Conservation (phyloP, 2,888 invertebrate genomes). For the Pedicia rivosa region DNA sequence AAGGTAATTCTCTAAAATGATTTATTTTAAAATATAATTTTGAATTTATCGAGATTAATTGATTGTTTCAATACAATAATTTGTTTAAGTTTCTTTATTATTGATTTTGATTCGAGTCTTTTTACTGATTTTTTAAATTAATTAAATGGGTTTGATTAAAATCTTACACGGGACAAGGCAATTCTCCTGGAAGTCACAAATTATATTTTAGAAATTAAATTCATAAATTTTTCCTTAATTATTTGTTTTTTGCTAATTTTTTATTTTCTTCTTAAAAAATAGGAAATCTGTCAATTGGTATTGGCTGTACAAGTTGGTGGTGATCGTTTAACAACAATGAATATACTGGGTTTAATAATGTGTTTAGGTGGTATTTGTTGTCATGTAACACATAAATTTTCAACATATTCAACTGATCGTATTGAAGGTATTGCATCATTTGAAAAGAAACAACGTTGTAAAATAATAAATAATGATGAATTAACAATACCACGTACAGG, state of each 20-base stretch:
- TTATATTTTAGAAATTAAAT: too few species aligned
- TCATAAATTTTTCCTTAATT: too few species aligned
- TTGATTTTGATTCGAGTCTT: too few species aligned
- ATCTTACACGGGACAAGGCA: too few species aligned
- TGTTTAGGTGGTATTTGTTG: slow-evolving; percentile 78
- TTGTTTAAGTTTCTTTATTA: slow-evolving; percentile 5
- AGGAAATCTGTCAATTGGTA: slow-evolving; percentile 87
- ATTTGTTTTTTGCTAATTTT: slow-evolving; percentile 1
- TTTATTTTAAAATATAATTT: neutral
- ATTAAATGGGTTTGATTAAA: too few species aligned
- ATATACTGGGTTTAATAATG: slow-evolving; percentile 68
- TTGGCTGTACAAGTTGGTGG: slow-evolving; percentile 78
- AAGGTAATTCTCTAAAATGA: slow-evolving; percentile 78
- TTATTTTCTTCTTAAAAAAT: slow-evolving; percentile 20
- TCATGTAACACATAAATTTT: slow-evolving; percentile 63
- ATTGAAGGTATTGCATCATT: slow-evolving; percentile 3
- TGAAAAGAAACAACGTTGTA: slow-evolving; percentile 1
- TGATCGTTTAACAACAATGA: slow-evolving; percentile 67
- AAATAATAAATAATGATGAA: neutral
- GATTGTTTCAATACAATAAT: too few species aligned
- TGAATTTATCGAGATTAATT: too few species aligned
- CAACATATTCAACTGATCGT: slow-evolving; percentile 10
- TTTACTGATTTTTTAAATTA: too few species aligned
- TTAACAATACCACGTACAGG: slow-evolving; percentile 13
- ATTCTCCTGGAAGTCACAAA: too few species aligned